Evolutionary conservation across 2,797 vertebrate genomes (phyloP).

Genomic region (Scolopax rusticola): DNA sequence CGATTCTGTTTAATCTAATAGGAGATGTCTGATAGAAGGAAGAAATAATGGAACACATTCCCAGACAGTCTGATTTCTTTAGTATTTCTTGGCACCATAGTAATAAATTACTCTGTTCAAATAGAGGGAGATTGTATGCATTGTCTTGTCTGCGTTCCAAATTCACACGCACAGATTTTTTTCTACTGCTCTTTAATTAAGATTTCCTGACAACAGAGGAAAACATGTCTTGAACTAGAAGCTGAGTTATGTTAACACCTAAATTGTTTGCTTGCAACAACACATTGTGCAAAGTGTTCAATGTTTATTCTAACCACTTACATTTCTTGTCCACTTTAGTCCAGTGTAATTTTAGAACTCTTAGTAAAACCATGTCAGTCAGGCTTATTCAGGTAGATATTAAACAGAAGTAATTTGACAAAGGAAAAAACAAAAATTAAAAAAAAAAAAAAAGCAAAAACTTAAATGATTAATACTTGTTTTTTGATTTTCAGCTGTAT

Average conservation of each 20-base stretch:
- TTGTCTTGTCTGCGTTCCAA: background rate
- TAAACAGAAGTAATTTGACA: background rate
- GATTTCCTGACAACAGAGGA: background rate
- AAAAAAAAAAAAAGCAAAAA: background rate
- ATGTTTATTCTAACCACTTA: background rate
- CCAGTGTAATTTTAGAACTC: background rate
- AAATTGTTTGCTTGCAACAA: background rate
- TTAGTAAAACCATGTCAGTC: background rate
- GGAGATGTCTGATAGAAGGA: background rate
- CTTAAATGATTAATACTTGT: accelerated
- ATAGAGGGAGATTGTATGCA: background rate
- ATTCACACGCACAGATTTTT: background rate
- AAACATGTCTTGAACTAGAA: background rate
- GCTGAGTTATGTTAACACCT: background rate
- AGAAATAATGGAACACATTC: background rate
- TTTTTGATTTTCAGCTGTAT: background rate
- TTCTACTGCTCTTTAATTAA: background rate
- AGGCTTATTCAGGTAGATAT: background rate
- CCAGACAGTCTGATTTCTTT: background rate
- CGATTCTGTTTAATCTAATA: background rate
- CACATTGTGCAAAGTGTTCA: background rate
- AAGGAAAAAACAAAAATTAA: background rate
- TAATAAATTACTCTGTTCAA: background rate
- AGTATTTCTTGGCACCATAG: background rate
- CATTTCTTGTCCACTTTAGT: background rate